Conservation (phyloP, 92 coral and sea anemone genomes). For the Diadumene lineata region DNA sequence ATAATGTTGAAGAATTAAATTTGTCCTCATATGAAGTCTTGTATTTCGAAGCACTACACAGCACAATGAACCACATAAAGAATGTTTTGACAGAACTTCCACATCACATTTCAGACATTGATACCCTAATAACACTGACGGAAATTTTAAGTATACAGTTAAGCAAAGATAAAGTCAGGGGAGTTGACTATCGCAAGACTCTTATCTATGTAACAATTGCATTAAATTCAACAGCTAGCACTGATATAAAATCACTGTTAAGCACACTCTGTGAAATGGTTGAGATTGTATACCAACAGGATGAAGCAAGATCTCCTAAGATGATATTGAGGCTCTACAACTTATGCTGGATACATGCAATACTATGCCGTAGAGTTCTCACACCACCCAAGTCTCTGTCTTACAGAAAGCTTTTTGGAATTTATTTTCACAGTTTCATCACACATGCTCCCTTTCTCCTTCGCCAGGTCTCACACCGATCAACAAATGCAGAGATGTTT, state of each 20-base stretch:
- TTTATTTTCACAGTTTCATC: conserved; percentile 40
- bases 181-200: conserved; percentile 17
- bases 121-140: conserved; percentile 25
- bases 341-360: conserved; percentile 65
- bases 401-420: conserved; percentile 57
- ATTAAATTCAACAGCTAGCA: neutral
- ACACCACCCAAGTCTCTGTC: conserved; percentile 49
- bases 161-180: conserved; percentile 17
- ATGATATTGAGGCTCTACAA: conserved; percentile 48
- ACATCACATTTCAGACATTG: conserved; percentile 26
- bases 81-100: conserved; percentile 11
- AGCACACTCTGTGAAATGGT: conserved; percentile 34
- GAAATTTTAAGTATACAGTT: conserved; percentile 29
- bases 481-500: conserved; percentile 42
- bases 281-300: conserved; percentile 39
- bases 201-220: conserved; percentile 13
- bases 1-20: too few relatives aligned
- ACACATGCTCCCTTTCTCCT: conserved; percentile 25
- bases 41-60: conserved; percentile 16
- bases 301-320: conserved; percentile 44
- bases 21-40: conserved; percentile 27
- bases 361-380: conserved; percentile 42
- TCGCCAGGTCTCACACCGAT: conserved; percentile 17
- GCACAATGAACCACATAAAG: conserved; percentile 17
- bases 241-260: neutral